Conservation (phyloP, 2,888 invertebrate genomes). For the Spicauda simplicius region DNA sequence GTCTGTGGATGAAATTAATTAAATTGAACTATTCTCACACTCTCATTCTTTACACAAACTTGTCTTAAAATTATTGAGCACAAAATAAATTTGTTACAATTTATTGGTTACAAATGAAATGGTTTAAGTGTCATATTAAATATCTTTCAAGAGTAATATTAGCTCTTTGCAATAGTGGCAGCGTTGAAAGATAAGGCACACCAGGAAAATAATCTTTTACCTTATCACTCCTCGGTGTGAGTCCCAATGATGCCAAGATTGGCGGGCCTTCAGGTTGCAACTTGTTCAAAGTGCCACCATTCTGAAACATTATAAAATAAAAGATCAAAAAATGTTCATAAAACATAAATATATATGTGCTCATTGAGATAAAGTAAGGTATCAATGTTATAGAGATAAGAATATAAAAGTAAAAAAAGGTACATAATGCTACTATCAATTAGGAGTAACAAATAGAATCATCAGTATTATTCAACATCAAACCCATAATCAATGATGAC, state of each 20-base stretch:
- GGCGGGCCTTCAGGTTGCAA: conserved; percentile 80
- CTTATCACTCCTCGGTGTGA: conserved; percentile 83
- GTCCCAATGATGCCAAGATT: conserved; percentile 80
- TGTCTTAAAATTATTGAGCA: conserved; percentile 5
- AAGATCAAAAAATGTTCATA: neutral
- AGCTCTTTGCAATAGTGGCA: conserved; percentile 39
- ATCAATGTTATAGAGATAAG: conserved; percentile 1
- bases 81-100: conserved; percentile 11
- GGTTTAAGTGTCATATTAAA: conserved; percentile 55
- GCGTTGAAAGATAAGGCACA: conserved; percentile 52
- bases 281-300: conserved; percentile 61
- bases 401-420: neutral
- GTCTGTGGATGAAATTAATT: conserved; percentile 81
- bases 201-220: conserved; percentile 63
- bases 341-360: neutral
- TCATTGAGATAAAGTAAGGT: neutral
- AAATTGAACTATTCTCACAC: conserved; percentile 74
- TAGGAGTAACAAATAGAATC: neutral
- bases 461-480: conserved; percentile 2
- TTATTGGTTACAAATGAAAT: conserved; percentile 16
- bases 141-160: conserved; percentile 44
- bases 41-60: conserved; percentile 32
- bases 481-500: conserved; percentile 37
- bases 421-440: neutral
- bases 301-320: conserved; percentile 58